Percentiles rank a stretch among this genome's conserved stretches.
phyloP scores from a whole-genome alignment of 2,113 vertebrate genomes.

The Archocentrus centrarchus region DNA sequence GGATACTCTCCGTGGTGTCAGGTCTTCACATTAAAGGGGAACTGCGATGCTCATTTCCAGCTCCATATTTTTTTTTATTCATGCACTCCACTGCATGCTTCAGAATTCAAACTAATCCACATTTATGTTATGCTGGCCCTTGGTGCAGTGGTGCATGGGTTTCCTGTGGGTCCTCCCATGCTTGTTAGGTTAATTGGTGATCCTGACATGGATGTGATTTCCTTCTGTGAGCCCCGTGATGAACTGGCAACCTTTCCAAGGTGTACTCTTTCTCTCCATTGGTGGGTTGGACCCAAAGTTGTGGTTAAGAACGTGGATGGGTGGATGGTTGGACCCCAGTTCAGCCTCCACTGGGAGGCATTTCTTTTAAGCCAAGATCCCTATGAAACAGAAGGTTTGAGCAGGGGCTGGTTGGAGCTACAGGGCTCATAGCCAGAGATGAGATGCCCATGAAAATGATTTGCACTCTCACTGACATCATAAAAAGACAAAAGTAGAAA shows the following conservation, averaged over 20 bases:
- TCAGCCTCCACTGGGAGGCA: neutral
- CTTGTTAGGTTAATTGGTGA: too few relatives aligned
- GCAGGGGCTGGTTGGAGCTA: neutral
- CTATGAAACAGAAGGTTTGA: neutral
- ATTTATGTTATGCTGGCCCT: neutral
- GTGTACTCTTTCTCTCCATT: accelerated
- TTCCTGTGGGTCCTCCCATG: neutral
- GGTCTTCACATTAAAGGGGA: neutral
- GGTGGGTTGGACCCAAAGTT: neutral
- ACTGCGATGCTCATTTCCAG: accelerated
- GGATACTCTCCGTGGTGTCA: neutral
- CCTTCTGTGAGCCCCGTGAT: too few relatives aligned
- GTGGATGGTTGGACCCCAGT: too few relatives aligned
- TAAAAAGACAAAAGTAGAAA: accelerated
- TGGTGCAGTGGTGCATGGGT: neutral
- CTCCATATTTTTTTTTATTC: neutral
- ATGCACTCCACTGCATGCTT: neutral
- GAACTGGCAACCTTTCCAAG: neutral
- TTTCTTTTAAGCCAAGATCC: neutral
- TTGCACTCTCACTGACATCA: too few relatives aligned
- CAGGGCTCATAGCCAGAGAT: neutral
- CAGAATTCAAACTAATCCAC: neutral
- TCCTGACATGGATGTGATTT: too few relatives aligned
- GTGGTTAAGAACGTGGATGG: neutral
- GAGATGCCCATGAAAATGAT: too few relatives aligned